Base-by-base conservation (phyloP, 2,797 vertebrate genomes). In the Apogon hyalosoma region DNA sequence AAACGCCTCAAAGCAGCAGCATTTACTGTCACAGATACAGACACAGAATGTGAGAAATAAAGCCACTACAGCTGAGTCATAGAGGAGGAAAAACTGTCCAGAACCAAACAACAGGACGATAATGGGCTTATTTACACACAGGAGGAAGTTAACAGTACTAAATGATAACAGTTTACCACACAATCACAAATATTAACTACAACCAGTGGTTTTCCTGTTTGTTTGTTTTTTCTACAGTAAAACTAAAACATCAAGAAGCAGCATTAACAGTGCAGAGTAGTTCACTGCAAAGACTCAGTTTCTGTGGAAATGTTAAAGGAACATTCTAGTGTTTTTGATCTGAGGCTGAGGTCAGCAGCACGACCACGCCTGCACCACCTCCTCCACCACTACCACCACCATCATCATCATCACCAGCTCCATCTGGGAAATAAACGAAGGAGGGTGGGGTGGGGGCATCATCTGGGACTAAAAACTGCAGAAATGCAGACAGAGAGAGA, bases 281-380 rank as follows among this genome's bases (percentile, higher is more conserved):
- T 51, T 57, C 63, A 54, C 74, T 66, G 79, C 54, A 36, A 54
- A 38, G 43, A 33, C 15, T 11, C 7, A 10, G 45, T 28, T 51
- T 15, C 46, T 36, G n/a, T 1, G n/a, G 58, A 6, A 19, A 10
- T 0, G 8, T 1, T 6, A 33, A 7, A 42, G 33, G 74, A 71
- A 69, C 61, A 41, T 79, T 70, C 50, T 39, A 31, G 57, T 72
- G 72, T 60, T 57, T 57, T 0, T 1, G 40, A 21, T 47, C 24
- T 15, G 31, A 21, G 54, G 52, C 47, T 63, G 69, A 82, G 83
- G 78, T 83, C 79, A 77, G 73, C 58, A n/a, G 33, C 49, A 59
- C 41, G 82, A 72, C 85, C 82, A 88, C 88, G 83, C 85, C 83
- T 85, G 75, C 77, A 67, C 54, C 75, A 11, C 1, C 74, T 15